Evolutionary conservation across 2,113 vertebrate genomes (phyloP).

Genomic region (Paraplagusia blochii): DNA sequence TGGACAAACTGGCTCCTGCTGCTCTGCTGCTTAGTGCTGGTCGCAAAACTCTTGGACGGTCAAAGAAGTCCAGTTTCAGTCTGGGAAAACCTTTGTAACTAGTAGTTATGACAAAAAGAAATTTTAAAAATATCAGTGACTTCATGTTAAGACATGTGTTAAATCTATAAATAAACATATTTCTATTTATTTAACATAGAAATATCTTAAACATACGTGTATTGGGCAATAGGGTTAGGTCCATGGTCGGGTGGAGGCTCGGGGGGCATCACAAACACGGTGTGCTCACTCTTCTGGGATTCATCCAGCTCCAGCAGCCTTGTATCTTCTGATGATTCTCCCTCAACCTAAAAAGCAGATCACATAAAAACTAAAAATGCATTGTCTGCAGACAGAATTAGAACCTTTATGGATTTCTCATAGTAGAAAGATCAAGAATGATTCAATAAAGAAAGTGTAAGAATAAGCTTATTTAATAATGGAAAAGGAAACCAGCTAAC

Average conservation of each 20-base stretch:
- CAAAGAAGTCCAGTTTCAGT: constrained; percentile 86
- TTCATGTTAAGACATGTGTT: no score
- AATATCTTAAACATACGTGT: constrained; percentile 81
- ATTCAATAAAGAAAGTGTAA: not conserved
- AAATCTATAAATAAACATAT: not conserved
- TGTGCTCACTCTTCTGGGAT: constrained; percentile 96
- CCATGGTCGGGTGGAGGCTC: constrained; percentile 80
- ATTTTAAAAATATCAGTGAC: not conserved
- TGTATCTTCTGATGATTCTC: constrained; percentile 85
- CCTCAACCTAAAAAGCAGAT: constrained; percentile 79
- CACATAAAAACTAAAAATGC: constrained; percentile 2
- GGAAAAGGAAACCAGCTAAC: constrained; percentile 22
- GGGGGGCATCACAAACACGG: constrained; percentile 91
- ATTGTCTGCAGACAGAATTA: not conserved
- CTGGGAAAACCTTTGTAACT: constrained; percentile 91
- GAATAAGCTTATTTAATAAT: constrained; percentile 11
- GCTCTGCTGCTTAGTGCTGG: constrained; percentile 80
- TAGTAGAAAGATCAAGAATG: no score
- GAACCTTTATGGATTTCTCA: not conserved
- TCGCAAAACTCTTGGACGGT: constrained; percentile 83
- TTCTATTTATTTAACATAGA: not conserved
- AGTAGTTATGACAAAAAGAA: constrained; percentile 6
- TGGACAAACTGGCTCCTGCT: constrained; percentile 81
- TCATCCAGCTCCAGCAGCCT: constrained; percentile 93
- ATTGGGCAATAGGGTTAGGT: constrained; percentile 73